phyloP scores from a whole-genome alignment of 2,113 vertebrate genomes.

The Protobothrops flavoviridis region DNA sequence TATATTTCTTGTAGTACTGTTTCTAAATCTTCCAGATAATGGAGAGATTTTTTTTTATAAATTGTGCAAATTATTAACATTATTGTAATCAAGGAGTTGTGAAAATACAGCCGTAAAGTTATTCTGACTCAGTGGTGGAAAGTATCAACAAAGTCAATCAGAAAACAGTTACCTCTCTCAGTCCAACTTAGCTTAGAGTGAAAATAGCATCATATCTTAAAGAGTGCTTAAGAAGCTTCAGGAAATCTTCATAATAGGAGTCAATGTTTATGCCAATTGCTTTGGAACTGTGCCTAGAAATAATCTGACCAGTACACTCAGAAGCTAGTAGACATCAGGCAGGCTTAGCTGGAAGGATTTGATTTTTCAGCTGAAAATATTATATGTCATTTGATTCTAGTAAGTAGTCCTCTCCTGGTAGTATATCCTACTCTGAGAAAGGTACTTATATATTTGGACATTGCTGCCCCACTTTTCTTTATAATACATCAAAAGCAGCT shows the following conservation, averaged over 20 bases:
- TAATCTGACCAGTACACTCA: neutral
- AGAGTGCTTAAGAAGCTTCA: neutral
- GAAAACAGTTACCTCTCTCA: neutral
- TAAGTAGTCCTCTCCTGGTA: accelerated
- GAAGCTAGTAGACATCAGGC: neutral
- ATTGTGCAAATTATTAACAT: neutral
- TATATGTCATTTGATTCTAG: neutral
- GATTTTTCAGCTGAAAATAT: neutral
- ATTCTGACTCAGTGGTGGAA: neutral
- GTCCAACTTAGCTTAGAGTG: neutral
- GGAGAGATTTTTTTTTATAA: neutral
- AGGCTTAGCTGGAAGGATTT: neutral
- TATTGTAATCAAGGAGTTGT: neutral
- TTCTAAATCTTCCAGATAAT: neutral
- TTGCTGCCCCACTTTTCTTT: neutral
- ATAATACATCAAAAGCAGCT: neutral
- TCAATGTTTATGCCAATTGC: slow-evolving; percentile 21
- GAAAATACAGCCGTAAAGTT: neutral
- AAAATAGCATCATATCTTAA: neutral
- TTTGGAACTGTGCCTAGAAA: slow-evolving; percentile 32
- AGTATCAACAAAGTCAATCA: neutral
- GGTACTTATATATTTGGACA: neutral
- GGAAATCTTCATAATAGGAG: slow-evolving; percentile 11
- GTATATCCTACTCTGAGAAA: neutral
- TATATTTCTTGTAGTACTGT: neutral